Evolutionary conservation across 2,797 vertebrate species (phyloP), one percentile per base, ranked within the genome.

Genomic region (Enteromius mattozi): DNA sequence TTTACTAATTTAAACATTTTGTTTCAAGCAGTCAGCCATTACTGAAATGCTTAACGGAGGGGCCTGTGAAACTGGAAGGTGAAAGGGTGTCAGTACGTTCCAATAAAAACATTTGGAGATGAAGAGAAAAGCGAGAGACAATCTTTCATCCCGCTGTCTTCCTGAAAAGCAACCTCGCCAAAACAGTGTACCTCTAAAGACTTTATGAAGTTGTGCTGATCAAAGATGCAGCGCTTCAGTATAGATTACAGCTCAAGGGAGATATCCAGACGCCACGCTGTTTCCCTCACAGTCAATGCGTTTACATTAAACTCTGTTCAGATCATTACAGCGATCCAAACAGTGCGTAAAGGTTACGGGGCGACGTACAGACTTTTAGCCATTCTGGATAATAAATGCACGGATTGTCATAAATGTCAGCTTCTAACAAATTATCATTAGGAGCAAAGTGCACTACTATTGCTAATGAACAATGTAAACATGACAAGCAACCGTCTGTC

Each of bases 41-140:
- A 89, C 88, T 91, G 92, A 92, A 94, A 91, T 91, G 86, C 89
- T 91, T 86, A 17, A 47, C 83, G 51, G 86, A 84, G 90, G 85
- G 87, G 91, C 88, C 89, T 89, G 89, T 40, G 70, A 83, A 92
- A 91, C 90, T 92, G 76, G 90, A 92, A 93, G 93, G 92, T 94
- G 93, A 94, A 93, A 94, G 93, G 91, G 91, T 86, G 90, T 94
- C 93, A 95, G 90, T 94, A 94, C 89, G 90, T 91, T 93, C 89
- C 90, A 89, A 89, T 91, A 93, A 93, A 91, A 92, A 92, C 92
- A 89, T 92, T 90, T 88, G 71, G 84, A 82, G 85, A 84, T 87
- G 27, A 86, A 87, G 80, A 33, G 3, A 78, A 81, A 69, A 24
- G 65, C 30, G 14, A 80, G 59, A 72, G 63, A 85, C 70, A 83